These are phyloP conservation scores for Heliopora coerulea DNA, from an alignment of 92 coral and sea anemone species.

Conservation along the genomic window DNA sequence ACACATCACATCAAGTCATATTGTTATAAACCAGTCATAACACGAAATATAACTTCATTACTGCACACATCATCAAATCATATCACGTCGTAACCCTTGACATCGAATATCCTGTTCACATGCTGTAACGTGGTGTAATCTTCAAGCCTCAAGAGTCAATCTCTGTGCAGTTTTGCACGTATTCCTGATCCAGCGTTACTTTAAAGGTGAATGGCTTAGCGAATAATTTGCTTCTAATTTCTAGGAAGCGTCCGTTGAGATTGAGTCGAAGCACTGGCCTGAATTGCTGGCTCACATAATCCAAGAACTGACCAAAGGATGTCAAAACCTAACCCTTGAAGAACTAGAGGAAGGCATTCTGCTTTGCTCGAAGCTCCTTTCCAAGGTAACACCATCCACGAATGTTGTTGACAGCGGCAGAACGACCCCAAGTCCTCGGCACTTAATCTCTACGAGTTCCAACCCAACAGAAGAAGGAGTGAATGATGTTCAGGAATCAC, in stretches of 20 bases:
- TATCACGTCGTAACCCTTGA: too few relatives aligned
- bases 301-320: conserved; percentile 82
- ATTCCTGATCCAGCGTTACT: too few relatives aligned
- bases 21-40: too few relatives aligned
- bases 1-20: too few relatives aligned
- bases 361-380: conserved; percentile 88
- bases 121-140: too few relatives aligned
- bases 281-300: conserved; percentile 74
- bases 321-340: conserved; percentile 67
- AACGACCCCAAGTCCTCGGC: conserved; percentile 16
- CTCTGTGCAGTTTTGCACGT: too few relatives aligned
- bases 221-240: too few relatives aligned
- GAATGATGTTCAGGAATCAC: conserved; percentile 14
- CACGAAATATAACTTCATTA: neutral
- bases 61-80: neutral
- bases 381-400: conserved; percentile 95
- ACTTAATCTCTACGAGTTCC: conserved; percentile 28
- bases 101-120: too few relatives aligned
- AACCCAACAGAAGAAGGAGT: conserved; percentile 4
- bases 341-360: conserved; percentile 85
- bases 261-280: conserved; percentile 96
- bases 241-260: conserved; percentile 91
- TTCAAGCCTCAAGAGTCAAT: too few relatives aligned
- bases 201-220: too few relatives aligned
- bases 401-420: conserved; percentile 40